These are phyloP conservation scores for Athripsodes cinereus DNA, from an alignment of 2,888 invertebrate genomes.

Conservation along the genomic window DNA sequence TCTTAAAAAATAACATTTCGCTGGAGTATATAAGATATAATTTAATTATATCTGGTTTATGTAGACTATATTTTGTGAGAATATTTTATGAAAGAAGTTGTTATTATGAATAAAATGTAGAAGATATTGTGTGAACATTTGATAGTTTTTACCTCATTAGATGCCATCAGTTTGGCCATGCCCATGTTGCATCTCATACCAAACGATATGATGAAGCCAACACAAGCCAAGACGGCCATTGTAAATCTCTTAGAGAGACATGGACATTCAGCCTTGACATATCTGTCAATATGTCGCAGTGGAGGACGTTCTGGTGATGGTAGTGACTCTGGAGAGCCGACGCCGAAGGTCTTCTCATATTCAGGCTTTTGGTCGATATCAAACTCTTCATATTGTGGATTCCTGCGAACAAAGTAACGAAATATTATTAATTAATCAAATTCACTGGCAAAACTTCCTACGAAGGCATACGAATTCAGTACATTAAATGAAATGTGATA, in stretches of 20 bases:
- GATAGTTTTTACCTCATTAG: conserved; percentile 50
- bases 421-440: background rate
- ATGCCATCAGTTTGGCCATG: conserved; percentile 85
- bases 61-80: no score
- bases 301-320: conserved; percentile 82
- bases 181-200: conserved; percentile 99
- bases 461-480: no score
- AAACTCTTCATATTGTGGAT: conserved; percentile 60
- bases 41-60: no score
- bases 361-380: conserved; percentile 53
- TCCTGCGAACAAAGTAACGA: conserved; percentile 38
- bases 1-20: no score
- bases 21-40: no score
- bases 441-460: no score
- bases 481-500: no score
- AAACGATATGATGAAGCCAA: conserved; percentile 91
- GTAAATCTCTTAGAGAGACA: conserved; percentile 84
- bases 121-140: no score
- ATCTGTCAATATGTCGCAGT: conserved; percentile 80
- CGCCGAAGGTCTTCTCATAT: conserved; percentile 53
- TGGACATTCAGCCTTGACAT: conserved; percentile 79
- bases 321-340: conserved; percentile 67
- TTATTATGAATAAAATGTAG: no score
- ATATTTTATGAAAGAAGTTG: no score
- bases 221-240: conserved; percentile 76